Percentiles rank a stretch among this genome's conserved stretches.
Conservation (phyloP, 2,888 invertebrate species). For the Calliopum simillimum region DNA sequence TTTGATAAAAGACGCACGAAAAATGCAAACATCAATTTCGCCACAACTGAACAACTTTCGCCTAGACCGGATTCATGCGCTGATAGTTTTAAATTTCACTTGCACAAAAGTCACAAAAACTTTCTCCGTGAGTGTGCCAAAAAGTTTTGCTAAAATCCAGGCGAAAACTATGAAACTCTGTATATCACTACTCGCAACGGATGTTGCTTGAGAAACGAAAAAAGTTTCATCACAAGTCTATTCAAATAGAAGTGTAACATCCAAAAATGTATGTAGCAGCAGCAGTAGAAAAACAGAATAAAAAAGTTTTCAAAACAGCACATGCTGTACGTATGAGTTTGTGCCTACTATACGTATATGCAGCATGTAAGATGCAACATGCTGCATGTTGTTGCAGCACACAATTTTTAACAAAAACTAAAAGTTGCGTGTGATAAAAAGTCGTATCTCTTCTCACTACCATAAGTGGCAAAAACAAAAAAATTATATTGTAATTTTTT, state of each 20-base stretch:
- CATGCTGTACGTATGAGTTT: slow-evolving; percentile 11
- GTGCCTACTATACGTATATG: too few species aligned
- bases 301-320: background rate
- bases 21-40: background rate
- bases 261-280: background rate
- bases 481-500: background rate
- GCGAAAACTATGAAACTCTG: background rate
- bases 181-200: background rate
- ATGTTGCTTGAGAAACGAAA: background rate
- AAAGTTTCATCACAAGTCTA: background rate
- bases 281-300: background rate
- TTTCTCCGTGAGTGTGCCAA: background rate
- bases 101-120: background rate
- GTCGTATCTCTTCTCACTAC: background rate
- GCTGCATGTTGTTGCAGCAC: slow-evolving; percentile 1
- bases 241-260: background rate
- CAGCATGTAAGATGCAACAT: background rate
- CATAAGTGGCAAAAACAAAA: background rate
- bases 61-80: background rate
- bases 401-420: background rate
- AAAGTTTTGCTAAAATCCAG: background rate
- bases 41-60: background rate
- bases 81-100: background rate
- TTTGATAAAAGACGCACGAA: too few species aligned
- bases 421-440: too few species aligned